These are phyloP conservation scores for Apogon talboti DNA, from an alignment of 2,797 vertebrate species.

Conservation along the genomic window DNA sequence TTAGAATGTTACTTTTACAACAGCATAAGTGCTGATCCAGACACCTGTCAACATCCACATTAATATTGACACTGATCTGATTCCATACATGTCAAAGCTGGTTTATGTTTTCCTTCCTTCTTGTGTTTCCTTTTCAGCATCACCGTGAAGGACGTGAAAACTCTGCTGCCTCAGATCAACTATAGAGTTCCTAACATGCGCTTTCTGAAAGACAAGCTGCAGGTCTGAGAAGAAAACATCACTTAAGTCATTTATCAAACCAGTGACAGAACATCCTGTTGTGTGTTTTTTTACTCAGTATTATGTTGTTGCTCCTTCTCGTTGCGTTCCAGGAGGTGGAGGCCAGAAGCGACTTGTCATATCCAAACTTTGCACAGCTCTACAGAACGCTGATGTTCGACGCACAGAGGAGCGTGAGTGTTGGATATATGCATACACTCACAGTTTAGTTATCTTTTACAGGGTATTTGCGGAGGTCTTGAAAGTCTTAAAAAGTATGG, in stretches of 20 bases:
- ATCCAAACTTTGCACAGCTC: constrained; percentile 88
- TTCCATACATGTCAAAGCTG: background rate
- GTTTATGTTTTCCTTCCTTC: background rate
- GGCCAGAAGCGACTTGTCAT: constrained; percentile 85
- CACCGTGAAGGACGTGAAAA: constrained; percentile 80
- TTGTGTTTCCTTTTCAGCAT: constrained; percentile 54
- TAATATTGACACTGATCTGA: no score
- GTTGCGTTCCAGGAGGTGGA: constrained; percentile 85
- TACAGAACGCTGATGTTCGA: constrained; percentile 92
- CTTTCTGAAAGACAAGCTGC: constrained; percentile 81
- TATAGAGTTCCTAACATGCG: constrained; percentile 80
- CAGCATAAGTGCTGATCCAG: no score
- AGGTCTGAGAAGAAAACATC: constrained; percentile 51
- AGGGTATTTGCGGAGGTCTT: no score
- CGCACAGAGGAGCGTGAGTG: constrained; percentile 87
- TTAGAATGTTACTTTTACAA: no score
- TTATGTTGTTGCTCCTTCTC: constrained; percentile 2
- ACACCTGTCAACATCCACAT: no score
- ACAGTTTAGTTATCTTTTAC: no score
- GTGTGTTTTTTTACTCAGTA: no score
- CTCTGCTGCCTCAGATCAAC: constrained; percentile 79
- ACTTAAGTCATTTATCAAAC: no score
- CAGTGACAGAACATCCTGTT: no score
- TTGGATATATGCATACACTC: background rate
- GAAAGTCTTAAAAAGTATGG: no score